Evolutionary conservation across 2,888 invertebrate genomes (phyloP).

Genomic region (Gastrophysa polygoni): DNA sequence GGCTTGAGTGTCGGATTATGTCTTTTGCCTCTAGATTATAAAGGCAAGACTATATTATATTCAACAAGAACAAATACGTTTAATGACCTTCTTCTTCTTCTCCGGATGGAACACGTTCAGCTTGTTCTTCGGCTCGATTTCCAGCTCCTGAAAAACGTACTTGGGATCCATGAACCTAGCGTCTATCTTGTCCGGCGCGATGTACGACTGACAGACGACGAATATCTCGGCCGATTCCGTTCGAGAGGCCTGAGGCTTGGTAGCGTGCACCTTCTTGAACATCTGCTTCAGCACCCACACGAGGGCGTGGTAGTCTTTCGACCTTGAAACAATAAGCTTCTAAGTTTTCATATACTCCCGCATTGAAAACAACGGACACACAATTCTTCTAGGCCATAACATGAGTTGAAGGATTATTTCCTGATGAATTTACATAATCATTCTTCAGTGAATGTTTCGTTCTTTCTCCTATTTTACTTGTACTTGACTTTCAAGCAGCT

Average conservation of each 20-base stretch:
- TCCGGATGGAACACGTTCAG: slow-evolving; percentile 76
- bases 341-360: too few relatives aligned
- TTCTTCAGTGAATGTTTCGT: too few relatives aligned
- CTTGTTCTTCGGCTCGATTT: slow-evolving; percentile 73
- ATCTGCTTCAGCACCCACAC: slow-evolving; percentile 96
- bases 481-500: too few relatives aligned
- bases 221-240: slow-evolving; percentile 99
- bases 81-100: slow-evolving; percentile 78
- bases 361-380: too few relatives aligned
- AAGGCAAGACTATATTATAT: too few relatives aligned
- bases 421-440: too few relatives aligned
- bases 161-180: slow-evolving; percentile 91
- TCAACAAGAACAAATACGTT: too few relatives aligned
- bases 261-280: slow-evolving; percentile 96
- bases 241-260: slow-evolving; percentile 98
- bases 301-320: slow-evolving; percentile 95
- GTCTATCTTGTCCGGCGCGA: slow-evolving; percentile 92
- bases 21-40: too few relatives aligned
- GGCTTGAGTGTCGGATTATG: too few relatives aligned
- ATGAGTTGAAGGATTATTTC: too few relatives aligned
- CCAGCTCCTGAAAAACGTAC: slow-evolving; percentile 93
- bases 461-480: too few relatives aligned
- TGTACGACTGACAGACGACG: slow-evolving; percentile 93
- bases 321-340: slow-evolving; percentile 63
- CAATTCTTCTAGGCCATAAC: too few relatives aligned